phyloP scores from a whole-genome alignment of 1,140 invertebrate genomes.

The Drosophila eugracilis region DNA sequence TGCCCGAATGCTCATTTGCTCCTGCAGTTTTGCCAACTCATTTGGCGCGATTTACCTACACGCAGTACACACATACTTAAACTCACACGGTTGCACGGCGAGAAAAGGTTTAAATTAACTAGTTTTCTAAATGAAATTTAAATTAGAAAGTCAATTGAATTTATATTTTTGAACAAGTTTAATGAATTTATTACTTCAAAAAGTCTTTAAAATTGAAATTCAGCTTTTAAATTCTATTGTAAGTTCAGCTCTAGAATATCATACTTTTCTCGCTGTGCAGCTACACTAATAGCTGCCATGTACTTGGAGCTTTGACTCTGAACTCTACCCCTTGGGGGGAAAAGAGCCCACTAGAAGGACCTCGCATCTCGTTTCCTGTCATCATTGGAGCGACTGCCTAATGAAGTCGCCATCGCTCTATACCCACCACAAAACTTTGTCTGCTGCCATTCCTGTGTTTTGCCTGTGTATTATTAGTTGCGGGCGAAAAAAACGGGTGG shows the following conservation, averaged over 20 bases:
- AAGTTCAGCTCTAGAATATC: background rate
- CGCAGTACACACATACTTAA: conserved; percentile 20
- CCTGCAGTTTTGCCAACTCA: conserved; percentile 63
- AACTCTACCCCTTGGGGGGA: conserved; percentile 7
- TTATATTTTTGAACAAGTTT: too few species aligned
- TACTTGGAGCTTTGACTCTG: conserved; percentile 29
- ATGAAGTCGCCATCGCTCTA: conserved; percentile 57
- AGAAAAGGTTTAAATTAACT: background rate
- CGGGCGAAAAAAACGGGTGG: background rate
- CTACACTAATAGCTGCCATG: conserved; percentile 17
- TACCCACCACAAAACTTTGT: conserved; percentile 42
- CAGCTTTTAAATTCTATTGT: too few species aligned
- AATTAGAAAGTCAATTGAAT: background rate
- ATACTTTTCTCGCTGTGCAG: background rate
- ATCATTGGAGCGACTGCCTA: conserved; percentile 11
- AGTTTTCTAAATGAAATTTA: too few species aligned
- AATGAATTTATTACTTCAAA: too few species aligned
- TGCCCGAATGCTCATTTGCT: conserved; percentile 35
- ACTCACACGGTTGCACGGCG: conserved; percentile 8
- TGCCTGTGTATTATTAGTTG: conserved; percentile 27
- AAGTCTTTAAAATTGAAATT: too few species aligned
- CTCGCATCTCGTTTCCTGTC: conserved; percentile 4
- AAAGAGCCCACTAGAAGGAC: background rate
- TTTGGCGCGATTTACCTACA: conserved; percentile 68
- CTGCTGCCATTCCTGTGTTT: conserved; percentile 17